A percentile compares a stretch with the other conserved stretches of the same genome.
Evolutionary conservation across 2,113 vertebrate species (phyloP).

Genomic region (Nesospiza acunhae): DNA sequence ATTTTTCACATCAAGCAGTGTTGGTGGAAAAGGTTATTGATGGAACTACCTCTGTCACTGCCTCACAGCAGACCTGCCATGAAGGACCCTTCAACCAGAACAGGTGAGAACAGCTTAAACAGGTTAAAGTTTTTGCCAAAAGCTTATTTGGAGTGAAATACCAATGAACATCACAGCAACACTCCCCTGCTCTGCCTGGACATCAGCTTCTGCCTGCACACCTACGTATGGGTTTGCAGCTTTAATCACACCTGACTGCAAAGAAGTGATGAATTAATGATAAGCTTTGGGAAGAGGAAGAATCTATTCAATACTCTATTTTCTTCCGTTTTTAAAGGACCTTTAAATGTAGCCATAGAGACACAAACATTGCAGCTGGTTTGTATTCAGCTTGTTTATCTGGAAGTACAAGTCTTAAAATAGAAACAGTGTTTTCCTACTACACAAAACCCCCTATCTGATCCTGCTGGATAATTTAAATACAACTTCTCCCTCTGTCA

Average conservation of each 20-base stretch:
- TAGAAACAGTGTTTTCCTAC: constrained; percentile 22
- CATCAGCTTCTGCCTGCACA: neutral
- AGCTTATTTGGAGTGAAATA: neutral
- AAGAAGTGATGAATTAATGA: constrained; percentile 36
- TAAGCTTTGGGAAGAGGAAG: neutral
- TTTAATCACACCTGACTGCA: constrained; percentile 37
- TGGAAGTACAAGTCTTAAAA: constrained; percentile 17
- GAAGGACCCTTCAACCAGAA: neutral
- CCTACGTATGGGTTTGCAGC: neutral
- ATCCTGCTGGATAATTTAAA: neutral
- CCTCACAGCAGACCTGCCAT: neutral
- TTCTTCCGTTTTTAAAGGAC: constrained; percentile 17
- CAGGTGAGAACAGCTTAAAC: neutral
- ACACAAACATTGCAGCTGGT: constrained; percentile 14
- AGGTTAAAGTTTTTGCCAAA: neutral
- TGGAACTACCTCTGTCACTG: neutral
- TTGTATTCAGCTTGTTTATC: constrained; percentile 10
- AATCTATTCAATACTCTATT: neutral
- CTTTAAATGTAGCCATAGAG: constrained; percentile 4
- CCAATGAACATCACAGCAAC: neutral
- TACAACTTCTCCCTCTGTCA: neutral
- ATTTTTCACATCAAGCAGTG: neutral
- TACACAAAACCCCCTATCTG: neutral
- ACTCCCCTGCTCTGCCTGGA: neutral
- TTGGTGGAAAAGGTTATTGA: neutral